Percentiles rank a stretch among this genome's conserved stretches.
phyloP scores from a whole-genome alignment of 2,888 invertebrate species.

The Oscheius onirici region DNA sequence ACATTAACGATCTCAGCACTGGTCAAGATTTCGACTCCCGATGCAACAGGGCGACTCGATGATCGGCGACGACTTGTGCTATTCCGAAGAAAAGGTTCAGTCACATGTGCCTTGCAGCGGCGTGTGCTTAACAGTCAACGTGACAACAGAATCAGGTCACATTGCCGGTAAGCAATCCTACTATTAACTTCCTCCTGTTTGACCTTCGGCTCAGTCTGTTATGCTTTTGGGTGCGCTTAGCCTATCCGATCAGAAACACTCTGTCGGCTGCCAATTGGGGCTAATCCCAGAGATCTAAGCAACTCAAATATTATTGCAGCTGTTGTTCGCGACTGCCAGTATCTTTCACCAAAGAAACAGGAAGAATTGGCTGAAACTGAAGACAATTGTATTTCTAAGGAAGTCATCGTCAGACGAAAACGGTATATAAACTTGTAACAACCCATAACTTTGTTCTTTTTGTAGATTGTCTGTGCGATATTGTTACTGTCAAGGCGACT shows the following conservation, averaged over 20 bases:
- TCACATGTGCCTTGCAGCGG: constrained; percentile 22
- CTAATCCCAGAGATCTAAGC: constrained; percentile 15
- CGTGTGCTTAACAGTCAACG: constrained; percentile 25
- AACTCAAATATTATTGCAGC: constrained; percentile 24
- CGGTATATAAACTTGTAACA: background rate
- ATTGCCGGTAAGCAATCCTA: constrained; percentile 6
- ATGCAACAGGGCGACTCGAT: constrained; percentile 19
- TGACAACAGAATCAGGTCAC: constrained; percentile 10
- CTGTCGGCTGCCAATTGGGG: constrained; percentile 16
- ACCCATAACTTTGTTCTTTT: background rate
- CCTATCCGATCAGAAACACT: constrained; percentile 12
- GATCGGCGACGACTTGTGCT: constrained; percentile 17
- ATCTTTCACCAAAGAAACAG: constrained; percentile 14
- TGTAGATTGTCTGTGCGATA: constrained; percentile 17
- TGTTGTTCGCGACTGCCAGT: constrained; percentile 25
- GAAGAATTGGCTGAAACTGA: constrained; percentile 12
- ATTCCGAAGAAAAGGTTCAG: constrained; percentile 1
- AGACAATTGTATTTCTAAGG: constrained; percentile 24
- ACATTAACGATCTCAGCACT: constrained; percentile 8
- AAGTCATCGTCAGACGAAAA: background rate
- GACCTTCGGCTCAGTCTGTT: constrained; percentile 4
- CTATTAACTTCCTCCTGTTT: background rate
- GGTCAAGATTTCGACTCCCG: constrained; percentile 25
- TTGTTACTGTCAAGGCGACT: constrained; percentile 31
- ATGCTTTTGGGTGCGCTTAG: constrained; percentile 5